Evolutionary conservation across 2,888 invertebrate genomes (phyloP).

Genomic region (Cinara cedri): DNA sequence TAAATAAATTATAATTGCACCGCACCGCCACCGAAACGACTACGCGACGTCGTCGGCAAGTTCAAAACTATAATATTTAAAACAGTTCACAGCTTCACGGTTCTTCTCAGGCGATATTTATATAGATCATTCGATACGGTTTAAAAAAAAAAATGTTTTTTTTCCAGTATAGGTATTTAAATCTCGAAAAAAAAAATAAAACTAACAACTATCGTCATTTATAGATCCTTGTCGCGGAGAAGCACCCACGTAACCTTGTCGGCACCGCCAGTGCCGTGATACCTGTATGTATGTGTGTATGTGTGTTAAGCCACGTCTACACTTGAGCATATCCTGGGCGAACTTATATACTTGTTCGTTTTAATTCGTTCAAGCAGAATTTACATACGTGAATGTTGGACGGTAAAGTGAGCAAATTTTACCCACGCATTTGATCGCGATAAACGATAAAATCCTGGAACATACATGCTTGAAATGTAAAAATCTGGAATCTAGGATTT

Average conservation of each 20-base stretch:
- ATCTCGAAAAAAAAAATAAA: too few relatives aligned
- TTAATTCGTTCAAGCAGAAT: too few relatives aligned
- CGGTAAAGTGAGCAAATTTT: too few relatives aligned
- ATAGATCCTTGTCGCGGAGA: not conserved
- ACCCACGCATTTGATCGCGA: too few relatives aligned
- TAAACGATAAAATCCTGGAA: too few relatives aligned
- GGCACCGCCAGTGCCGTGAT: not conserved
- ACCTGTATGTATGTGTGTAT: not conserved
- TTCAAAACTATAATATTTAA: not conserved
- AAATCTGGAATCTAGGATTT: too few relatives aligned
- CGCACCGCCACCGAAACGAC: not conserved
- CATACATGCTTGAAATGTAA: too few relatives aligned
- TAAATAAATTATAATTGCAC: too few relatives aligned
- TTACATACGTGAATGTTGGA: too few relatives aligned
- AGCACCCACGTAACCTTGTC: constrained; percentile 25
- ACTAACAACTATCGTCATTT: not conserved
- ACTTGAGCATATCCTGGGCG: too few relatives aligned
- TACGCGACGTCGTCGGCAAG: not conserved
- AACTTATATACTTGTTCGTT: too few relatives aligned
- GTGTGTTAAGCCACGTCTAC: too few relatives aligned
- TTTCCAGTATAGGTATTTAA: not conserved
- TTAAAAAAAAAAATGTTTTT: constrained; percentile 3
- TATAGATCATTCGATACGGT: constrained; percentile 42
- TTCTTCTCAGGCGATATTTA: constrained; percentile 24
- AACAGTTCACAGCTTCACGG: constrained; percentile 36